Evolutionary conservation across 2,797 vertebrate species (phyloP).

Genomic region (Notolepis coatsorum): DNA sequence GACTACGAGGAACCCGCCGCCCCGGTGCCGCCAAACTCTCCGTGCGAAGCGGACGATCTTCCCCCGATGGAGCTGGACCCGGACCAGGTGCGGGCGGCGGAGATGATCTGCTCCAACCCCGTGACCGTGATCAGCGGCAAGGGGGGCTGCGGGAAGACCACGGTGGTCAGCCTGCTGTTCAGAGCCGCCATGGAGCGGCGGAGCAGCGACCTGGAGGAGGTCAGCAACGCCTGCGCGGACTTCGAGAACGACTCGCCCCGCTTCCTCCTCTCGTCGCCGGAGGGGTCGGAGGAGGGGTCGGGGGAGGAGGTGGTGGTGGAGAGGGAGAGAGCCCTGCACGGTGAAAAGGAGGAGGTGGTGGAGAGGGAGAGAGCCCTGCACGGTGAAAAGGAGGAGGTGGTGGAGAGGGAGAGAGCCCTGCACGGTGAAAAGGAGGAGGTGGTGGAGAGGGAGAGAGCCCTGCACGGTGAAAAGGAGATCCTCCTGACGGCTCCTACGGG

Average conservation of each 20-base stretch:
- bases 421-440: too few species aligned
- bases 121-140: constrained; percentile 88
- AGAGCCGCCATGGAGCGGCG: constrained; percentile 65
- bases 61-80: constrained; percentile 59
- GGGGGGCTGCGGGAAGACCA: constrained; percentile 89
- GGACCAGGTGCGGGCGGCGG: constrained; percentile 79
- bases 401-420: background rate
- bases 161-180: constrained; percentile 84
- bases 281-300: constrained; percentile 66
- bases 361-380: too few species aligned
- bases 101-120: constrained; percentile 84
- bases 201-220: constrained; percentile 49
- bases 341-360: constrained; percentile 51
- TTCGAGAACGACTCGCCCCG: constrained; percentile 75
- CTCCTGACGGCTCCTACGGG: constrained; percentile 87
- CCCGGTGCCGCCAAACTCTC: too few species aligned
- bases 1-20: background rate
- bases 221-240: constrained; percentile 71
- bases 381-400: background rate
- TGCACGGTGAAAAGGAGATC: constrained; percentile 58
- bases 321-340: constrained; percentile 1
- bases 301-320: constrained; percentile 14
- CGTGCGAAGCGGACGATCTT: background rate
- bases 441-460: background rate
- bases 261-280: constrained; percentile 21